phyloP scores from a whole-genome alignment of 2,113 vertebrate genomes.

The Esox niger region DNA sequence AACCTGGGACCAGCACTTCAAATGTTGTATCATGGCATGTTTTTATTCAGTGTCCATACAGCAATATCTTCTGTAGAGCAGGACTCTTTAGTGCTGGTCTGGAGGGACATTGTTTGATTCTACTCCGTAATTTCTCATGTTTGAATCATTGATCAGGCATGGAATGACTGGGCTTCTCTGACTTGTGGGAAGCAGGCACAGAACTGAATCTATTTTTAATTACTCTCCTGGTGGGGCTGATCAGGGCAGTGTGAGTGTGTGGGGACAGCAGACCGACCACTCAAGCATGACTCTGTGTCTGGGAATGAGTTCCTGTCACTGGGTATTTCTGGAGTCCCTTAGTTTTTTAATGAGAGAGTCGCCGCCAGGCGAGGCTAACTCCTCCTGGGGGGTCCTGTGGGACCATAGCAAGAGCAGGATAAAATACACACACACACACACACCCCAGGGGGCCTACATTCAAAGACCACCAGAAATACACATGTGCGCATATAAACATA shows the following conservation, averaged over 20 bases:
- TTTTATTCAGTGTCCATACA: not conserved
- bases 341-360: slow-evolving; percentile 1
- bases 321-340: not conserved
- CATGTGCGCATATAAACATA: not conserved
- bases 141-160: no score
- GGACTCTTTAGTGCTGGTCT: no score
- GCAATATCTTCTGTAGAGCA: no score
- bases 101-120: no score
- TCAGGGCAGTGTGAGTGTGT: slow-evolving; percentile 1
- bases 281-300: not conserved
- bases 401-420: not conserved
- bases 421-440: not conserved
- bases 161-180: not conserved
- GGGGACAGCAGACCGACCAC: not conserved
- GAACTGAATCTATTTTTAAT: slow-evolving; percentile 32
- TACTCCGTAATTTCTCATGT: no score
- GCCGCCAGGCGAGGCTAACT: not conserved
- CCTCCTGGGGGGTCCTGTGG: not conserved
- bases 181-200: not conserved
- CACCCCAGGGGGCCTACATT: not conserved
- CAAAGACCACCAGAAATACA: not conserved
- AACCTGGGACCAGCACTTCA: no score
- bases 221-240: slow-evolving; percentile 18
- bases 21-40: no score
- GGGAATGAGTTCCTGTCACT: not conserved